Percentiles rank a stretch among this genome's conserved stretches.
phyloP scores from a whole-genome alignment of 2,113 vertebrate genomes.

The Zosterops lateralis region DNA sequence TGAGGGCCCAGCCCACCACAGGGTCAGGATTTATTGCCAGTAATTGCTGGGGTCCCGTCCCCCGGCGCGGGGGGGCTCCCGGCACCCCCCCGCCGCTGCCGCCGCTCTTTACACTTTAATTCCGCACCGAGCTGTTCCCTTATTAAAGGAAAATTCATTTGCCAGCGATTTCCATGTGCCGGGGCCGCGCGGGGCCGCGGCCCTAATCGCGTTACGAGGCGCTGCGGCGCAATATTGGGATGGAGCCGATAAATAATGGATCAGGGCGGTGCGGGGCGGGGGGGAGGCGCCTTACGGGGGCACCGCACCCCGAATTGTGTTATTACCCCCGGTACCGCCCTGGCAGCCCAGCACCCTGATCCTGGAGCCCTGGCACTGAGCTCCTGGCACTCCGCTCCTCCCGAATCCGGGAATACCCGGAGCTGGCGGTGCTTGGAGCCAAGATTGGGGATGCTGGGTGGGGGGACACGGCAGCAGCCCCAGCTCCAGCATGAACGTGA shows the following conservation, averaged over 20 bases:
- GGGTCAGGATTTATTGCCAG: constrained; percentile 48
- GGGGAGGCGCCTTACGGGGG: not conserved
- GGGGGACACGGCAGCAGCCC: no score
- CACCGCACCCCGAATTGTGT: not conserved
- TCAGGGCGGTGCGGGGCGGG: not conserved
- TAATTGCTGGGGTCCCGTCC: constrained; percentile 44
- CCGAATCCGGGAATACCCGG: rapidly evolving
- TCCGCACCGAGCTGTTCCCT: constrained; percentile 32
- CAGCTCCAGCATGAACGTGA: not conserved
- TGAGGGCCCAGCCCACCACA: not conserved
- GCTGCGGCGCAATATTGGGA: constrained; percentile 10
- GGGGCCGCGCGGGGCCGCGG: not conserved
- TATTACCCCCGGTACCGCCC: not conserved
- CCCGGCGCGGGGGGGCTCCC: not conserved
- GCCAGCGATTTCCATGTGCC: constrained; percentile 63
- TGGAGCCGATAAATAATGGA: constrained; percentile 54
- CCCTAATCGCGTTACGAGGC: constrained; percentile 47
- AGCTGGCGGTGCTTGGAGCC: not conserved
- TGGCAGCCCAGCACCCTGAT: not conserved
- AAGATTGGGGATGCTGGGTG: rapidly evolving
- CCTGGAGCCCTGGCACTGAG: not conserved
- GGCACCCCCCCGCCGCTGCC: not conserved
- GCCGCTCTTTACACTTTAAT: constrained; percentile 19
- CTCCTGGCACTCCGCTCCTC: not conserved
- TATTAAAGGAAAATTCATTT: constrained; percentile 70